A percentile compares a stretch with the other conserved stretches of the same genome.
Evolutionary conservation across 2,113 vertebrate genomes (phyloP).

Genomic region (Oceanites oceanicus): DNA sequence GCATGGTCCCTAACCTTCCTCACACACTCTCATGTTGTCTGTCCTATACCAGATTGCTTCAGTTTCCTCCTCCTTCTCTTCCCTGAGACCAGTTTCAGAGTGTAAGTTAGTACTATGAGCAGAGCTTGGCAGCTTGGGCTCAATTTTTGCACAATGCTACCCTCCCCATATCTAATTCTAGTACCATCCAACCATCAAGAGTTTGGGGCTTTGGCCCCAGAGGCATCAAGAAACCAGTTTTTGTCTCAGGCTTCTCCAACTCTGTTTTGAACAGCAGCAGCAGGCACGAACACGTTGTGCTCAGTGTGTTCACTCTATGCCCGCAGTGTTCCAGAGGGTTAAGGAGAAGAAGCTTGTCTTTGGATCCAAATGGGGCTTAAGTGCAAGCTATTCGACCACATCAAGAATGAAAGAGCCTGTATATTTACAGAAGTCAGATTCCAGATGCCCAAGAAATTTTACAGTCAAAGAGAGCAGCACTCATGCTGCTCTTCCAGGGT

Average conservation of each 20-base stretch:
- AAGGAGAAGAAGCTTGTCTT: background rate
- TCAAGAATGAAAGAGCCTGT: background rate
- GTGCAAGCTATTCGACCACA: background rate
- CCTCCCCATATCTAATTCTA: background rate
- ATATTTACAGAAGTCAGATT: background rate
- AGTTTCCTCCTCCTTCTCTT: background rate
- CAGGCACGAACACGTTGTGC: background rate
- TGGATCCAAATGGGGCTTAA: background rate
- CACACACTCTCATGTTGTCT: background rate
- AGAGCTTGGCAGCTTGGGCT: background rate
- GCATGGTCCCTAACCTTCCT: background rate
- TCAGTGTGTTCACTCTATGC: background rate
- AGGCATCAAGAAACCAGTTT: background rate
- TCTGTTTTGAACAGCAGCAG: background rate
- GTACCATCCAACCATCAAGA: background rate
- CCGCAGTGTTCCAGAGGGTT: background rate
- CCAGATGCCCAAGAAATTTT: background rate
- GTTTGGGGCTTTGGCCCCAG: background rate
- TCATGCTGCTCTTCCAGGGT: background rate
- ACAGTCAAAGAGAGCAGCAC: background rate
- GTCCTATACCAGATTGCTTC: background rate
- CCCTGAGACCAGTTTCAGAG: background rate
- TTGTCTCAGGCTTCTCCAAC: background rate
- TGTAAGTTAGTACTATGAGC: background rate
- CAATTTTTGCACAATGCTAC: background rate